Evolutionary conservation across 2,888 invertebrate species (phyloP).

Genomic region (Drosophila silvestris): DNA sequence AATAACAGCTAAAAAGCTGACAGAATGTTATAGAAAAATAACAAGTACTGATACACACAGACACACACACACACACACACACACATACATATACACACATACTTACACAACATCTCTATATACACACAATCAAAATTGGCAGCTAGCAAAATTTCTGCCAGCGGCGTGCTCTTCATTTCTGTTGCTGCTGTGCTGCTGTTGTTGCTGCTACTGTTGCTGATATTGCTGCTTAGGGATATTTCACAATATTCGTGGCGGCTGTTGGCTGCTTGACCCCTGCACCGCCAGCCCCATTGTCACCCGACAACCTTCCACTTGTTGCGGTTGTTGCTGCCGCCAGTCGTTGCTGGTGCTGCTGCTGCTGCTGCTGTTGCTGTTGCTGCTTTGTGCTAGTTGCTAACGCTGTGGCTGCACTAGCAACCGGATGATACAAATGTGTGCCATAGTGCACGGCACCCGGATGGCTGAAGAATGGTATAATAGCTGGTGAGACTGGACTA

Average conservation of each 20-base stretch:
- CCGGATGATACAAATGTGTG: conserved; percentile 81
- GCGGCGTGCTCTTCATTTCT: conserved; percentile 7
- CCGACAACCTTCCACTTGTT: conserved; percentile 63
- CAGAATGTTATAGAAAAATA: conserved; percentile 8
- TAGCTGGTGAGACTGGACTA: conserved; percentile 51
- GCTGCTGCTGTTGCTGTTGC: conserved; percentile 34
- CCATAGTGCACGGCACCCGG: conserved; percentile 82
- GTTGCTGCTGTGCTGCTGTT: conserved; percentile 8
- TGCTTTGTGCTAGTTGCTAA: conserved; percentile 27
- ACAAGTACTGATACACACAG: neutral
- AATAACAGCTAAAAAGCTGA: conserved; percentile 6
- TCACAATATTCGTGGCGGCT: conserved; percentile 69
- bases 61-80: neutral
- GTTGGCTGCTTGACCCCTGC: conserved; percentile 48
- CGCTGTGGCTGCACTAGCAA: conserved; percentile 47
- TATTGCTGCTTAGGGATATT: conserved; percentile 74
- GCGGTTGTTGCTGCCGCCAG: conserved; percentile 43
- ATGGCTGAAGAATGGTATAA: conserved; percentile 78
- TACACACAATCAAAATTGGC: conserved; percentile 22
- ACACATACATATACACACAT: conserved; percentile 2
- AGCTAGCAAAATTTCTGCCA: conserved; percentile 25
- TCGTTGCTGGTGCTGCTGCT: conserved; percentile 37
- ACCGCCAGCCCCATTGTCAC: conserved; percentile 40
- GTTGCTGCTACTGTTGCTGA: conserved; percentile 17
- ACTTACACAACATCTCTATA: conserved; percentile 10